Percentiles rank a stretch among this genome's conserved stretches.
These are phyloP conservation scores for Eristalis arbustorum DNA, from an alignment of 2,888 invertebrate genomes.

Conservation along the genomic window DNA sequence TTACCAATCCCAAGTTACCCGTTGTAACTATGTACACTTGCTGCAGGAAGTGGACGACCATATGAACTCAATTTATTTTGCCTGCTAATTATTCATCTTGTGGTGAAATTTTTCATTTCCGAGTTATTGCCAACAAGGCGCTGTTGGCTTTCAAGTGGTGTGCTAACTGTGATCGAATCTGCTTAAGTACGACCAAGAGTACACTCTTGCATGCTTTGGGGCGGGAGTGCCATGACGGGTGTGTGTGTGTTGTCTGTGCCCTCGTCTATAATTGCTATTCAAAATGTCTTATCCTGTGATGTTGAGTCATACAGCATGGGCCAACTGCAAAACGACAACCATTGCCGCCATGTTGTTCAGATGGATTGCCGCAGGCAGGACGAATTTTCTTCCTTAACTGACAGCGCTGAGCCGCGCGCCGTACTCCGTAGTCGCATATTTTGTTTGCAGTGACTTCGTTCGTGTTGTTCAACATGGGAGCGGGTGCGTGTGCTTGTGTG, in stretches of 20 bases:
- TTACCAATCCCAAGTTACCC: slow-evolving; percentile 31
- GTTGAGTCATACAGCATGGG: slow-evolving; percentile 63
- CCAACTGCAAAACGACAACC: slow-evolving; percentile 47
- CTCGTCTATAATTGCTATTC: slow-evolving; percentile 66
- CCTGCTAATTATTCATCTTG: slow-evolving; percentile 65
- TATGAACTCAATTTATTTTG: slow-evolving; percentile 69
- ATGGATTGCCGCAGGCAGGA: slow-evolving; percentile 60
- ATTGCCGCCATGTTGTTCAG: slow-evolving; percentile 22
- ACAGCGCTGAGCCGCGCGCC: not conserved
- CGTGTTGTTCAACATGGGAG: not conserved
- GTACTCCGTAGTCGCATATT: slow-evolving; percentile 2
- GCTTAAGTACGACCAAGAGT: slow-evolving; percentile 2
- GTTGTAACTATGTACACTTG: slow-evolving; percentile 24
- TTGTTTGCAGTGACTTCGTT: not conserved
- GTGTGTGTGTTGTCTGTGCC: slow-evolving; percentile 55
- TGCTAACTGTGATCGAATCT: slow-evolving; percentile 52
- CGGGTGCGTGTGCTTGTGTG: not conserved
- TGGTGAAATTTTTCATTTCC: slow-evolving; percentile 69
- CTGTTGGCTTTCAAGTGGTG: slow-evolving; percentile 45
- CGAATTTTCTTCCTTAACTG: slow-evolving; percentile 59
- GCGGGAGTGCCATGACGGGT: no score
- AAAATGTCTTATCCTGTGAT: slow-evolving; percentile 67
- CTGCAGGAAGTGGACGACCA: slow-evolving; percentile 56
- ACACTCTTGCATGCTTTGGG: slow-evolving; percentile 21
- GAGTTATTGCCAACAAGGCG: slow-evolving; percentile 57